These are phyloP conservation scores for Chloroceryle inda DNA, from an alignment of 2,797 vertebrate genomes.

Conservation along the genomic window DNA sequence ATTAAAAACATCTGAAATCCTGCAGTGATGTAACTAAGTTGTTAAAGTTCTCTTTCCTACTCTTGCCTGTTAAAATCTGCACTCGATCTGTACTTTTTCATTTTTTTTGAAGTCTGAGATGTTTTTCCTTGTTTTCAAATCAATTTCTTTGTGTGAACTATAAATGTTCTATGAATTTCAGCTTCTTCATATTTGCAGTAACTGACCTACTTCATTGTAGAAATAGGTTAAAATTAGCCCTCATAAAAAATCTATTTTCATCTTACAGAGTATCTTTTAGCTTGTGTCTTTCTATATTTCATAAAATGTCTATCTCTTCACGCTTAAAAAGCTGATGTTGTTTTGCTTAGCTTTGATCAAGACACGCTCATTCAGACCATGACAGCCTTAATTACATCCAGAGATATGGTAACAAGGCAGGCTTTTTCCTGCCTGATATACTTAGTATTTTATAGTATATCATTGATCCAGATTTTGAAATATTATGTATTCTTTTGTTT, in stretches of 20 bases:
- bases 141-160: neutral
- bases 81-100: neutral
- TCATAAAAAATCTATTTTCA: slow-evolving; percentile 20
- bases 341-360: slow-evolving; percentile 70
- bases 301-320: slow-evolving; percentile 42
- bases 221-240: slow-evolving; percentile 62
- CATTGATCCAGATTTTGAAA: slow-evolving; percentile 15
- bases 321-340: slow-evolving; percentile 43
- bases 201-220: slow-evolving; percentile 36
- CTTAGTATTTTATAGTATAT: slow-evolving; percentile 9
- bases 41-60: neutral
- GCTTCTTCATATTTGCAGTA: neutral
- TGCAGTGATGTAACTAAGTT: neutral
- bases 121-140: neutral
- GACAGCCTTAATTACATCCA: slow-evolving; percentile 45
- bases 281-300: slow-evolving; percentile 46
- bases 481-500: neutral
- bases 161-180: neutral
- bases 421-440: slow-evolving; percentile 1
- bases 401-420: slow-evolving; percentile 1
- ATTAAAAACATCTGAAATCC: neutral
- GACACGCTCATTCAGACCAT: slow-evolving; percentile 25
- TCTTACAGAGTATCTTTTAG: slow-evolving; percentile 52
- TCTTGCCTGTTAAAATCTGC: neutral
- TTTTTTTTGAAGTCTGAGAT: neutral